Evolutionary conservation across 2,113 vertebrate genomes (phyloP), one percentile per base, ranked within the genome.

Genomic region (Pelecanus crispus): DNA sequence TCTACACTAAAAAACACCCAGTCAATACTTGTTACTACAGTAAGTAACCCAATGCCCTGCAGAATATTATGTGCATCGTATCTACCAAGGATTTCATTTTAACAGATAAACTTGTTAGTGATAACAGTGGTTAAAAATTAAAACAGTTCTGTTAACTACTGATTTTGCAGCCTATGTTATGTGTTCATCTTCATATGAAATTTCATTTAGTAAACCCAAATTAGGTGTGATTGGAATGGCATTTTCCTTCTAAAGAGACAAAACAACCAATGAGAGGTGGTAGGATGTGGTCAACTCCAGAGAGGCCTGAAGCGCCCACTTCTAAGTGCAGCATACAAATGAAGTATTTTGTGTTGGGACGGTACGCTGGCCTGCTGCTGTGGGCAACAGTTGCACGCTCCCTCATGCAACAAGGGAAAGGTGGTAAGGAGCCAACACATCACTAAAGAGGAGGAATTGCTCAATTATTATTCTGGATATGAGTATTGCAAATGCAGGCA

Each of bases 21-120:
- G 92, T 94, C 95, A 63, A 95, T 96, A 91, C 70, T 86, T 94
- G 92, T 96, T 95, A 97, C 85, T 91, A 70, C 52, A 62, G 88
- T 78, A 88, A 88, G 81, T 62, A 95, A 91, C 75, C 61, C 75
- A 87, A 0, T 67, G 66, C 87, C 91, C 71, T 82, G 77, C 16
- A 72, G 78, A 84, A 65, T 66, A 49, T 71, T 47, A 29, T n/a
- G 58, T 67, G 55, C 16, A 0, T 47, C 67, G 55, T 49, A 45
- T n/a, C 66, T 92, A 59, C 44, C 16, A 15, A 26, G 36, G 53
- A 16, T 83, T 87, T 68, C 13, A 70, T 86, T 93, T 65, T 42
- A 92, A 81, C 9, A 42, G 68, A 86, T 59, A 40, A 83, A 83
- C 22, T 42, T 31, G 56, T 38, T 84, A 56, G 73, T 0, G 1